Conservation (phyloP, 1,140 invertebrate species). For the Eriosoma lanigerum region DNA sequence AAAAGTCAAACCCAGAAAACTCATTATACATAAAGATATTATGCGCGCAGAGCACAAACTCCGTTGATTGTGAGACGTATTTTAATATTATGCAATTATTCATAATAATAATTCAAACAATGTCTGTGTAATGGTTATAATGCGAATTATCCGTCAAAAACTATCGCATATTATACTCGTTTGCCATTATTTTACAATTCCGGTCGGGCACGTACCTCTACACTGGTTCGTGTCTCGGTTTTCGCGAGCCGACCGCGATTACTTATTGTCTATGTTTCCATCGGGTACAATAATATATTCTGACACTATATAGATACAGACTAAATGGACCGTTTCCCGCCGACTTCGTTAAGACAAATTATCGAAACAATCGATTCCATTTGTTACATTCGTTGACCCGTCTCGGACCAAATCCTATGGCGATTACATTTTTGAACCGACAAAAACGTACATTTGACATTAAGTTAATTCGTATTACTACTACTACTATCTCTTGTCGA, state of each 20-base stretch:
- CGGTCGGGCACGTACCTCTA: no score
- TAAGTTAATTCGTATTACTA: neutral
- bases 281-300: no score
- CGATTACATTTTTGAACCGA: neutral
- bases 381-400: no score
- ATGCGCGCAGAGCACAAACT: neutral
- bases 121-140: neutral
- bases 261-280: no score
- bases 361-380: no score
- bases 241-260: no score
- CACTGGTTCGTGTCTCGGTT: no score
- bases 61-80: neutral
- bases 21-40: conserved; percentile 22
- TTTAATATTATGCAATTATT: conserved; percentile 34
- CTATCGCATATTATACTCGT: no score
- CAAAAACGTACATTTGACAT: neutral
- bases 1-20: conserved; percentile 39
- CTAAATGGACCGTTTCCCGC: no score
- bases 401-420: neutral
- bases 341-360: no score
- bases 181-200: no score
- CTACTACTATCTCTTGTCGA: neutral
- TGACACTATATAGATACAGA: no score
- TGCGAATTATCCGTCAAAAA: neutral
- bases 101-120: conserved; percentile 22